Base-by-base conservation (phyloP, 1,140 invertebrate species). In the Pteromalus puparum region DNA sequence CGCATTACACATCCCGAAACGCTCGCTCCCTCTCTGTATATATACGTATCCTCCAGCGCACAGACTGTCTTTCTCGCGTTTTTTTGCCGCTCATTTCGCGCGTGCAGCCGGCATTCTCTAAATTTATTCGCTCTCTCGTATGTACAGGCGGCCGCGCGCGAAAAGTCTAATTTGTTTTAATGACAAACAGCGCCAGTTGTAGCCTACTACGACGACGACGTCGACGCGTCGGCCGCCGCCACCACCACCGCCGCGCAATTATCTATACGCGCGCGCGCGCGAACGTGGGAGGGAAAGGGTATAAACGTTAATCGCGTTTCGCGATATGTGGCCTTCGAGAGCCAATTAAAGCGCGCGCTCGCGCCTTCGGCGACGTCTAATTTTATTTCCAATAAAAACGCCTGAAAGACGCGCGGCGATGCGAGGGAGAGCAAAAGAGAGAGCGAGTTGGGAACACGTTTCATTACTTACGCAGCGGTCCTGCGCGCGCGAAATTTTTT, bases 1-100 rank as follows among this genome's bases (percentile, higher is more conserved):
- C 90, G 90, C 90, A 92, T 92, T 92, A 91, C 90, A 91, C 61
- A 48, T 91, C 89, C 90, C 91, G 89, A 89, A 91, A 91, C 90
- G 92, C 90, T 91, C 90, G 2, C 53, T 61, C 53, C 6, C 53
- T 1, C 53, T 61, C 53, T 61, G 5, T 61, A 7, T n/a, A 4
- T n/a, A 6, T 61, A n/a, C n/a, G 78, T 84, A 65, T 87, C 87
- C 86, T 88, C 85, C 86, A 34, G 30, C 30, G 30, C 30, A 74
- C 85, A 86, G 67, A 82, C 67, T 70, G 74, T 84, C 83, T 86
- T 86, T 88, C 86, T 78, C 81, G 79, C 70, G 46, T 75, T 86
- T 80, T 84, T 30, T 70, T 42, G 38, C 75, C 83, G 81, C 83
- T 85, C 80, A 75, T 77, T 82, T 82, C 75, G 73, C 75, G 81